Evolutionary conservation across 2,888 invertebrate genomes (phyloP).

Genomic region (Stictocephala bisonia): DNA sequence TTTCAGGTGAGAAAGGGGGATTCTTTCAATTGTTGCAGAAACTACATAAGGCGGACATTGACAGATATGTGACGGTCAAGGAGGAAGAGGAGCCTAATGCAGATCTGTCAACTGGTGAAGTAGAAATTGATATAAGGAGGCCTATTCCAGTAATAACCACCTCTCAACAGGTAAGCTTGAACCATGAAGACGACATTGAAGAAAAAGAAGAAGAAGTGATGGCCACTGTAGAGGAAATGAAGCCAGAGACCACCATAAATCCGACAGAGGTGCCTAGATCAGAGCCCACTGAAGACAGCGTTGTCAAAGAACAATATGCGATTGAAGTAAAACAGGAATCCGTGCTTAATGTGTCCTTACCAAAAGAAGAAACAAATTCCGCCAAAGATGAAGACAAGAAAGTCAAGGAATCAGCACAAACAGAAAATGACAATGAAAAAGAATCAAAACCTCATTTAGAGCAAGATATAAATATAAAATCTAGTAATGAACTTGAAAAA

Average conservation of each 20-base stretch:
- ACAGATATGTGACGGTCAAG: constrained; percentile 5
- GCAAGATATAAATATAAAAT: no score
- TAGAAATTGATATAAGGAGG: constrained; percentile 47
- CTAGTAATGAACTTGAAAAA: no score
- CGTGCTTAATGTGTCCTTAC: constrained; percentile 1
- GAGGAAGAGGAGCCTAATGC: no score
- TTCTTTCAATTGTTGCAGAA: constrained; percentile 24
- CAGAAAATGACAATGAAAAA: no score
- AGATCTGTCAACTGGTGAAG: no score
- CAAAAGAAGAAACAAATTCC: no score
- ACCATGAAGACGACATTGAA: constrained; percentile 48
- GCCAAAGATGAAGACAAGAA: constrained; percentile 1
- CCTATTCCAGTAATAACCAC: constrained; percentile 60
- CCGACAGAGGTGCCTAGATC: not conserved
- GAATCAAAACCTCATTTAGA: no score
- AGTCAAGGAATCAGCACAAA: no score
- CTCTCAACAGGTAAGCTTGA: constrained; percentile 62
- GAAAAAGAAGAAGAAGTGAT: constrained; percentile 34
- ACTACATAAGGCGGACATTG: constrained; percentile 1
- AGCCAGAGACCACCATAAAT: not conserved
- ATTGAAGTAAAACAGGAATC: constrained; percentile 10
- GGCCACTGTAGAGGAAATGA: constrained; percentile 19
- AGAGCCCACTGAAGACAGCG: constrained; percentile 22
- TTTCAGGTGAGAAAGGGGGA: not conserved
- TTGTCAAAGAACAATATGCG: not conserved